Conservation (phyloP, 1,140 invertebrate genomes). For the Saccostrea echinata region DNA sequence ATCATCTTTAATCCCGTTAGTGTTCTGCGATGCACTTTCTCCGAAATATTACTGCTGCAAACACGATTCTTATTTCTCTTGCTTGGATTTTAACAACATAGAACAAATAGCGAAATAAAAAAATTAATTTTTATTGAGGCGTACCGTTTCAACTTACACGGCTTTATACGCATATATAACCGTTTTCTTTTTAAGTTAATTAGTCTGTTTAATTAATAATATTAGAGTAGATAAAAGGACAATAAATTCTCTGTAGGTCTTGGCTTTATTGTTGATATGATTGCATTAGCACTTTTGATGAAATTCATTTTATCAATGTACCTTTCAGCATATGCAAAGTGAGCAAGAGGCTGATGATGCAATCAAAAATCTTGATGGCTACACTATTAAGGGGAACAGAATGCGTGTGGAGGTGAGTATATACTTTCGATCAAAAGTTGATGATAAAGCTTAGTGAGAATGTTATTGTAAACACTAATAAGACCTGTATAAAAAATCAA, state of each 20-base stretch:
- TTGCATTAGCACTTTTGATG: not conserved
- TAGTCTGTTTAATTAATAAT: not conserved
- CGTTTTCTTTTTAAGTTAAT: not conserved
- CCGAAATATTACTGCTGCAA: conserved; percentile 16
- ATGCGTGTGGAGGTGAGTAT: conserved; percentile 93
- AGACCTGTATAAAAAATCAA: not conserved
- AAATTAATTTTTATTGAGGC: not conserved
- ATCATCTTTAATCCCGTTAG: conserved; percentile 12
- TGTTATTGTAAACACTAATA: no score
- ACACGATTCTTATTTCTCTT: conserved; percentile 18
- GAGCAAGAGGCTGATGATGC: conserved; percentile 93
- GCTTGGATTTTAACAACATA: conserved; percentile 24
- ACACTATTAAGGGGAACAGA: conserved; percentile 90
- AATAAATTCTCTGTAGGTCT: not conserved
- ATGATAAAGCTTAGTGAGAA: no score
- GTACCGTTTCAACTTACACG: not conserved
- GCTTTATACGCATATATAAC: not conserved
- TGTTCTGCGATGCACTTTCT: not conserved
- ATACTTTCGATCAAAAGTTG: not conserved
- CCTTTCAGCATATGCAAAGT: conserved; percentile 92
- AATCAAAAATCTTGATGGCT: conserved; percentile 94
- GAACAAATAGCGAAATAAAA: conserved; percentile 12
- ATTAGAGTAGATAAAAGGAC: not conserved
- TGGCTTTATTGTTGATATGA: not conserved
- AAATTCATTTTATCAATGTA: conserved; percentile 40